Percentiles rank a stretch among this genome's conserved stretches.
Conservation (phyloP, 1,140 invertebrate species). For the Ceratina australensis region DNA sequence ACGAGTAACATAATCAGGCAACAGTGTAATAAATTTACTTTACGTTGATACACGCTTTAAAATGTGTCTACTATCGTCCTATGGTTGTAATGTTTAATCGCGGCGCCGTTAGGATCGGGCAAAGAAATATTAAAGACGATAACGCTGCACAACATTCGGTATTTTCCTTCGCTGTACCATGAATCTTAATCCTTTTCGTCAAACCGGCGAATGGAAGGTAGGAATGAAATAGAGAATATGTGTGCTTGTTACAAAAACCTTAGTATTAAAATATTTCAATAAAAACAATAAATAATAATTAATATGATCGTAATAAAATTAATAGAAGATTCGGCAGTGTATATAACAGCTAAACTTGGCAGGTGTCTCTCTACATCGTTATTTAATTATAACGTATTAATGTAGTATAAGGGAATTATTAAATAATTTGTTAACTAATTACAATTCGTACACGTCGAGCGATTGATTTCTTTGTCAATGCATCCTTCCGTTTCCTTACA, state of each 20-base stretch:
- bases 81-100: neutral
- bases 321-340: constrained; percentile 79
- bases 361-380: constrained; percentile 72
- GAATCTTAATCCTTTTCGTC: neutral
- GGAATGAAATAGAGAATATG: constrained; percentile 59
- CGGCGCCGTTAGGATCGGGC: neutral
- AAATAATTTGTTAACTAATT: constrained; percentile 70
- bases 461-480: constrained; percentile 43
- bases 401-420: constrained; percentile 68
- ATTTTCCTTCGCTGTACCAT: too few species aligned
- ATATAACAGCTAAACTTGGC: constrained; percentile 75
- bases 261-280: constrained; percentile 81
- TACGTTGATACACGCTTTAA: constrained; percentile 35
- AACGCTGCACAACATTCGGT: too few species aligned
- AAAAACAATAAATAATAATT: constrained; percentile 80
- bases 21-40: constrained; percentile 17
- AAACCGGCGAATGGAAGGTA: constrained; percentile 45
- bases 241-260: constrained; percentile 78
- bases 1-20: constrained; percentile 27
- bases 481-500: constrained; percentile 52
- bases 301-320: constrained; percentile 77
- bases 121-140: neutral
- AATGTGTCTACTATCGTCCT: constrained; percentile 24
- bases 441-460: constrained; percentile 58
- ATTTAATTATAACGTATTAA: constrained; percentile 72